A percentile compares a stretch with the other conserved stretches of the same genome.
Evolutionary conservation across 2,797 vertebrate species (phyloP).

Genomic region (Crypturellus tataupa): DNA sequence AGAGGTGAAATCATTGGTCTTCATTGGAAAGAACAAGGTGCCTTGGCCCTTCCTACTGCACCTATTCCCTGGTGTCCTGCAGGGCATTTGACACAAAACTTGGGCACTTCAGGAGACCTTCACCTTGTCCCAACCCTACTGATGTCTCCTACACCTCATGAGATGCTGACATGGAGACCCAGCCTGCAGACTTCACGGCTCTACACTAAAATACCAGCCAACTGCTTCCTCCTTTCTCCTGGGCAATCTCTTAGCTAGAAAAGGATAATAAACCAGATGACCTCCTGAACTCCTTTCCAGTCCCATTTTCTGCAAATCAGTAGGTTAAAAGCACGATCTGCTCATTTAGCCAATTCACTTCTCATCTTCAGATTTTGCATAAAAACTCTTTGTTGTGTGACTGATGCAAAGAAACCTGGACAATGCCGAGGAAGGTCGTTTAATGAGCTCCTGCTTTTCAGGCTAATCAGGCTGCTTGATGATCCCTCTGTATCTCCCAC

Average conservation of each 20-base stretch:
- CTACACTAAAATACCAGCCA: background rate
- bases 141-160: background rate
- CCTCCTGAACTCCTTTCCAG: background rate
- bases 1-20: background rate
- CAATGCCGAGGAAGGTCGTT: background rate
- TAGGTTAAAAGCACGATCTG: background rate
- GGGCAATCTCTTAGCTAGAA: background rate
- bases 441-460: background rate
- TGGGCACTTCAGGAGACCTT: background rate
- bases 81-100: background rate
- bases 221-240: background rate
- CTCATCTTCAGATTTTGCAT: background rate
- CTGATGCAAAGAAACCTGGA: accelerated
- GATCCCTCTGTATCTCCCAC: background rate
- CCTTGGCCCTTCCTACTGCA: background rate
- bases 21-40: background rate
- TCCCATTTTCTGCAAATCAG: background rate
- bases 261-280: background rate
- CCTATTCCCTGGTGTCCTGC: background rate
- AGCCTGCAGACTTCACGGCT: background rate
- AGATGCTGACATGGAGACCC: accelerated
- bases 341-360: background rate
- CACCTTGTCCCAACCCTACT: background rate
- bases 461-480: background rate
- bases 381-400: background rate